Conservation (phyloP, 2,797 vertebrate genomes). For the Leontopithecus rosalia region DNA sequence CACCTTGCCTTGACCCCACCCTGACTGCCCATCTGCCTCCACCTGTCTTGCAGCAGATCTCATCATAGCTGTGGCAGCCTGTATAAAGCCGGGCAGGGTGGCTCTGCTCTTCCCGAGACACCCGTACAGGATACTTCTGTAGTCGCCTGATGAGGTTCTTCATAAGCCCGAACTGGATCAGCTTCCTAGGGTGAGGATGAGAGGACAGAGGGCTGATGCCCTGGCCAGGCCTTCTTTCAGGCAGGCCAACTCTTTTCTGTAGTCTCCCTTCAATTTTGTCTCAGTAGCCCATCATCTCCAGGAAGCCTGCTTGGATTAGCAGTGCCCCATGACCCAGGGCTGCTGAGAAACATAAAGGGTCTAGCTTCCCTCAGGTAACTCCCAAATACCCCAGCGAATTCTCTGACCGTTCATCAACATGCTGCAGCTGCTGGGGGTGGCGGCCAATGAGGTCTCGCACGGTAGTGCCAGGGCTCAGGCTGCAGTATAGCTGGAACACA, state of each 20-base stretch:
- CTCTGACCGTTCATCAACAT: conserved; percentile 94
- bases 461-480: conserved; percentile 97
- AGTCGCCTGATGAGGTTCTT: conserved; percentile 95
- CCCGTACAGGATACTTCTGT: conserved; percentile 97
- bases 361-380: neutral
- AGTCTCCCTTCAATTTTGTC: neutral
- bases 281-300: neutral
- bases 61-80: conserved; percentile 97
- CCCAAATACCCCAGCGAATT: neutral
- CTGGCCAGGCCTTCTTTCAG: neutral
- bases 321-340: neutral
- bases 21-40: neutral
- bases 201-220: neutral
- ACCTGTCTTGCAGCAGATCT: conserved; percentile 99
- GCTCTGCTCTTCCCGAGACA: conserved; percentile 91
- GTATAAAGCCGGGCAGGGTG: conserved; percentile 95
- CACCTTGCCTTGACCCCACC: neutral
- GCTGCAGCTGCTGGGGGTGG: conserved; percentile 95
- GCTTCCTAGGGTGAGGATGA: conserved; percentile 84
- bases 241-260: neutral
- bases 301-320: neutral
- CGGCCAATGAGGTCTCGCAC: conserved; percentile 97
- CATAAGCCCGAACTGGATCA: conserved; percentile 98
- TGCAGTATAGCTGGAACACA: conserved; percentile 97
- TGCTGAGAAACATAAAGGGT: neutral